Percentiles rank a stretch among this genome's conserved stretches.
These are phyloP conservation scores for Diadegma fenestrale DNA, from an alignment of 2,888 invertebrate genomes.

Conservation along the genomic window DNA sequence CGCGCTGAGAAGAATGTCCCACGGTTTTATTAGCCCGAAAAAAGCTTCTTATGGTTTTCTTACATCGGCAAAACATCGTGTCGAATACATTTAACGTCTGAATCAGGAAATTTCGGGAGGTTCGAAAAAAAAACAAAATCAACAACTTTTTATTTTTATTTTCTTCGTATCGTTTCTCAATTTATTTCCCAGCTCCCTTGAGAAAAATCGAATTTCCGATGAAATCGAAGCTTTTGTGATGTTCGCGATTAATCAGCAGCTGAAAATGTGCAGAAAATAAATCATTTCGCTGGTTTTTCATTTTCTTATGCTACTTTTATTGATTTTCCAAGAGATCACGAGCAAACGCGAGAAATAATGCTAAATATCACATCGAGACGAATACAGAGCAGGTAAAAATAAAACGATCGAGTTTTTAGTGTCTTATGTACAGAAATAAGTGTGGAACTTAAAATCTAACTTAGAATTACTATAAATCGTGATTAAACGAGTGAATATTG, in stretches of 20 bases:
- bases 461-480: conserved; percentile 31
- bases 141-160: conserved; percentile 34
- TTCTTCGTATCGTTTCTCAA: background rate
- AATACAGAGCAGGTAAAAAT: conserved; percentile 18
- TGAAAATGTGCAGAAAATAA: background rate
- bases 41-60: conserved; percentile 15
- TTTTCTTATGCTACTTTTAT: conserved; percentile 32
- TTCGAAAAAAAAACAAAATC: conserved; percentile 48
- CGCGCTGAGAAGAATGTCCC: conserved; percentile 9
- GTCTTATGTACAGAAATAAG: conserved; percentile 75
- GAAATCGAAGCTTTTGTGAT: no score
- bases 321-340: conserved; percentile 30
- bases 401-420: conserved; percentile 61
- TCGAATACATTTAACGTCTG: conserved; percentile 47
- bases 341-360: conserved; percentile 29
- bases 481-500: background rate
- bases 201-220: no score
- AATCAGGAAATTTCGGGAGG: conserved; percentile 62
- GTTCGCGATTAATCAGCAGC: no score
- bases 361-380: conserved; percentile 56
- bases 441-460: conserved; percentile 38
- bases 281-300: background rate
- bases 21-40: conserved; percentile 51
- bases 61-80: conserved; percentile 4
- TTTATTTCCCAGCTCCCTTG: background rate